Conservation (phyloP, 2,113 vertebrate genomes). For the Semicossyphus pulcher region DNA sequence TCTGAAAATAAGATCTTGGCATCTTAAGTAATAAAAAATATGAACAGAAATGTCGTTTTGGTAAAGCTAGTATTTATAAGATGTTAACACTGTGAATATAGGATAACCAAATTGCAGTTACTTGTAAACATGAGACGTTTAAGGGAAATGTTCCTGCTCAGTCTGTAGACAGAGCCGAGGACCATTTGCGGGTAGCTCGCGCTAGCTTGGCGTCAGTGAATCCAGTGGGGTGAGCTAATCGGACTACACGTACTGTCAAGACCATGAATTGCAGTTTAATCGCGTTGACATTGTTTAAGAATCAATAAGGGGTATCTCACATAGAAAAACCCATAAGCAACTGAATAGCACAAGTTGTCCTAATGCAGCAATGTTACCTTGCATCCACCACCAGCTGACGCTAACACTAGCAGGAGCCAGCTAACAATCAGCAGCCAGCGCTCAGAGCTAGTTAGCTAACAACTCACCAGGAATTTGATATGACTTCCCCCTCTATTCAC, state of each 20-base stretch:
- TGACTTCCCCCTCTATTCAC: slow-evolving; percentile 82
- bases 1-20: slow-evolving; percentile 1
- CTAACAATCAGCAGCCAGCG: slow-evolving; percentile 69
- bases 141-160: slow-evolving; percentile 56
- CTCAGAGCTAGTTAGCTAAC: slow-evolving; percentile 71
- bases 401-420: slow-evolving; percentile 64
- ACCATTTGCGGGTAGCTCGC: slow-evolving; percentile 53
- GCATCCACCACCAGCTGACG: slow-evolving; percentile 72
- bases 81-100: neutral
- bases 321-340: neutral
- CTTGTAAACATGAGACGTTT: slow-evolving; percentile 71
- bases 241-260: slow-evolving; percentile 11
- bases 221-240: slow-evolving; percentile 35
- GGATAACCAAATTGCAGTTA: slow-evolving; percentile 22
- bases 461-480: slow-evolving; percentile 87
- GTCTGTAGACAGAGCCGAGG: slow-evolving; percentile 57
- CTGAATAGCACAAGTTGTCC: neutral
- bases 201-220: slow-evolving; percentile 52
- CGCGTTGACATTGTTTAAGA: slow-evolving; percentile 34
- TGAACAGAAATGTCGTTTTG: neutral
- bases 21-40: neutral
- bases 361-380: slow-evolving; percentile 61
- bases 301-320: neutral
- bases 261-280: slow-evolving; percentile 41
- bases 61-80: too few relatives aligned